These are phyloP conservation scores for Tinamus major DNA, from an alignment of 2,797 vertebrate genomes.

Conservation along the genomic window DNA sequence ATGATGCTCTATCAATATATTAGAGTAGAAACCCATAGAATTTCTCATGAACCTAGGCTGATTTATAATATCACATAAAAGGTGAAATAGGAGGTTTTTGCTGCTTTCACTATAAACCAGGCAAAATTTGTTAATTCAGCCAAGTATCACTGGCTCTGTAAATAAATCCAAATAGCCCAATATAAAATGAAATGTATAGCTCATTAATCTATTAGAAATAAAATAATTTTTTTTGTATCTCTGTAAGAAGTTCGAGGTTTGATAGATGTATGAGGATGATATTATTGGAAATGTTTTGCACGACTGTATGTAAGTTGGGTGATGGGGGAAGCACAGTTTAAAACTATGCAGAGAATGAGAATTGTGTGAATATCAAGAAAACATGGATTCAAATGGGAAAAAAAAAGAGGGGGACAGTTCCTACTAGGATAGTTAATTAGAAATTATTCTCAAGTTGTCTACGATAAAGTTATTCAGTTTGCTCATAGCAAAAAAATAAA, in stretches of 20 bases:
- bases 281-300: slow-evolving; percentile 3
- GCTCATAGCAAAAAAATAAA: neutral
- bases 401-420: neutral
- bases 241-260: neutral
- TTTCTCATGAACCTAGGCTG: slow-evolving; percentile 33
- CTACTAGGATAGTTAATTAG: slow-evolving; percentile 7
- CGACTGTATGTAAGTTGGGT: neutral
- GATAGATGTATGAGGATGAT: neutral
- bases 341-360: neutral
- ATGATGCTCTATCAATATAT: neutral
- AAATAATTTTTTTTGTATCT: neutral
- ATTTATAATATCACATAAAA: slow-evolving; percentile 57
- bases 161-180: slow-evolving; percentile 26
- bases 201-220: slow-evolving; percentile 44
- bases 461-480: neutral
- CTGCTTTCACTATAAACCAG: slow-evolving; percentile 14
- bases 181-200: neutral
- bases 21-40: slow-evolving; percentile 17
- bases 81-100: neutral
- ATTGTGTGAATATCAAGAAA: slow-evolving; percentile 38
- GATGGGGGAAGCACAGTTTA: neutral
- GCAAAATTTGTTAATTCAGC: slow-evolving; percentile 56
- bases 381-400: slow-evolving; percentile 4
- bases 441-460: slow-evolving; percentile 18
- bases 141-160: neutral